These are phyloP conservation scores for Cacoxenus indagator DNA, from an alignment of 2,888 invertebrate species.

Conservation along the genomic window DNA sequence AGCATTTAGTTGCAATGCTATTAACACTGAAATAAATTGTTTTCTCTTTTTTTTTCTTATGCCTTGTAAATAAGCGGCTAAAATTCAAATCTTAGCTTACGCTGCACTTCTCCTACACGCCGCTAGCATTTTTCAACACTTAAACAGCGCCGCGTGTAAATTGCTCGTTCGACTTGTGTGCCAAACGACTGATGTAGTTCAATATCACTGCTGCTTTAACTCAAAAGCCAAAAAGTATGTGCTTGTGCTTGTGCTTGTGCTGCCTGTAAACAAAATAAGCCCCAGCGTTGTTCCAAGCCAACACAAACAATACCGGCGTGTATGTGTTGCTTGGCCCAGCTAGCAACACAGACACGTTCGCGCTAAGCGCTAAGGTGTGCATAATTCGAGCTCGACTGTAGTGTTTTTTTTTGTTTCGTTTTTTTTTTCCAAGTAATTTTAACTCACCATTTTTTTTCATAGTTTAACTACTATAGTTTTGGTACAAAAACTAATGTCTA, in stretches of 20 bases:
- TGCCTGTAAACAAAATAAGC: too few species aligned
- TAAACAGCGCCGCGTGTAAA: conserved; percentile 26
- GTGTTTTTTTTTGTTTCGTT: too few species aligned
- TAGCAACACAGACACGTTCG: background rate
- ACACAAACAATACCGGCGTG: conserved; percentile 12
- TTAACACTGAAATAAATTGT: too few species aligned
- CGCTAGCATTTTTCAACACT: background rate
- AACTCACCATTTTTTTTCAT: background rate
- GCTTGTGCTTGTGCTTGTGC: too few species aligned
- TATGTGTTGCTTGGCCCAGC: background rate
- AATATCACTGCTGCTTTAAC: conserved; percentile 57
- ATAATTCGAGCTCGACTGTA: background rate
- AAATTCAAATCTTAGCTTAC: too few species aligned
- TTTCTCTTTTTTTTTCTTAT: too few species aligned
- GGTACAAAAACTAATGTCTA: background rate
- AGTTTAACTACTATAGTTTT: background rate
- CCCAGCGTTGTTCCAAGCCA: too few species aligned
- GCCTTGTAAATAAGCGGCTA: too few species aligned
- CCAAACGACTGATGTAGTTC: conserved; percentile 71
- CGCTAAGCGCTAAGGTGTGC: background rate
- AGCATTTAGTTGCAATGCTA: too few species aligned
- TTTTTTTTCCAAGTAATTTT: background rate
- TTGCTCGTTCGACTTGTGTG: conserved; percentile 67
- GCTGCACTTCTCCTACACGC: conserved; percentile 1
- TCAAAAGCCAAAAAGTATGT: conserved; percentile 2